Conservation (phyloP, 2,797 vertebrate genomes). For the Sternarchorhynchus goeldii region DNA sequence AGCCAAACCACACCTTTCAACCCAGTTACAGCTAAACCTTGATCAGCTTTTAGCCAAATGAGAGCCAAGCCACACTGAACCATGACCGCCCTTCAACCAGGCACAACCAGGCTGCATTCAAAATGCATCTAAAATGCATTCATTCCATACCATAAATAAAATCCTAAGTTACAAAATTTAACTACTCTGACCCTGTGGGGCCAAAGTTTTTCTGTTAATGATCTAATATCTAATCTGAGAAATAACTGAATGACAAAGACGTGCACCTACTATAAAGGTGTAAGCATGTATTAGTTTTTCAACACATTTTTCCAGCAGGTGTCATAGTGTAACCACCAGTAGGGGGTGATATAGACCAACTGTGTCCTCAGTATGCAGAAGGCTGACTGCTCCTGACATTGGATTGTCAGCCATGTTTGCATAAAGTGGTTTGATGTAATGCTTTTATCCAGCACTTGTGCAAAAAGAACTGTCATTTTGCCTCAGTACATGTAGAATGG, state of each 20-base stretch:
- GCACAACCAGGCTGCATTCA: too few species aligned
- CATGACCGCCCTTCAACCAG: too few species aligned
- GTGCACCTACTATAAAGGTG: background rate
- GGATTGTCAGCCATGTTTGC: constrained; percentile 7
- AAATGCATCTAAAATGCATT: too few species aligned
- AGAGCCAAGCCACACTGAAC: background rate
- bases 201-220: background rate
- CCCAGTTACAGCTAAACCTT: too few species aligned
- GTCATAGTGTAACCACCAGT: background rate
- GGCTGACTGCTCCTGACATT: background rate
- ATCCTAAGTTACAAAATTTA: too few species aligned
- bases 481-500: background rate
- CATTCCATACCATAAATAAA: too few species aligned
- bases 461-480: constrained; percentile 5
- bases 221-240: background rate
- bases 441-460: constrained; percentile 11
- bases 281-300: background rate
- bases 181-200: too few species aligned
- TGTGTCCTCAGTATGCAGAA: background rate
- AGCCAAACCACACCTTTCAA: background rate
- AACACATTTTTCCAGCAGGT: constrained; percentile 24
- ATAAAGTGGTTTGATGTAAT: constrained; percentile 30
- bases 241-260: too few species aligned
- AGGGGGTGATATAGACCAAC: constrained; percentile 25
- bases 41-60: too few species aligned